phyloP scores from a whole-genome alignment of 2,797 vertebrate species.

The Synanceia verrucosa region DNA sequence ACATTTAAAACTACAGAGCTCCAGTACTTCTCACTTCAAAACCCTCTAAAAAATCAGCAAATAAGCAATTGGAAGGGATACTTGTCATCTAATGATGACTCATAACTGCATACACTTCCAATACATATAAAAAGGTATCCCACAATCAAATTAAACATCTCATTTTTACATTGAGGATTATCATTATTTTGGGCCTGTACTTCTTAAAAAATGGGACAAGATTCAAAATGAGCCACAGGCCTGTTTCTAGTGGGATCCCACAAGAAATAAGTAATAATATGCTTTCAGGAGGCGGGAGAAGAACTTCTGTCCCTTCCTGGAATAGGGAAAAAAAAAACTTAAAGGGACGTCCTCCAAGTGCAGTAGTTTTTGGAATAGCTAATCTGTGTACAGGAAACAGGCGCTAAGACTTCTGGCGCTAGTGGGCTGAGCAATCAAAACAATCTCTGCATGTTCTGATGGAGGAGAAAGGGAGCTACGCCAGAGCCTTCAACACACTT shows the following conservation, averaged over 20 bases:
- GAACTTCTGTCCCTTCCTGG: slow-evolving; percentile 60
- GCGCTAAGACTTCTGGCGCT: slow-evolving; percentile 74
- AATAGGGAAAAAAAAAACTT: slow-evolving; percentile 24
- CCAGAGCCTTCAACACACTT: slow-evolving; percentile 55
- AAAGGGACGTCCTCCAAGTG: slow-evolving; percentile 50
- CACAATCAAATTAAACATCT: slow-evolving; percentile 27
- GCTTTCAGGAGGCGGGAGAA: slow-evolving; percentile 47
- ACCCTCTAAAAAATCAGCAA: background rate
- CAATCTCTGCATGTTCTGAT: slow-evolving; percentile 75
- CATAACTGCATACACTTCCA: slow-evolving; percentile 12
- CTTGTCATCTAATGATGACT: slow-evolving; percentile 10
- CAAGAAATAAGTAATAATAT: slow-evolving; percentile 70
- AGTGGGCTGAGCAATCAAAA: slow-evolving; percentile 77
- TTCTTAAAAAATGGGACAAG: slow-evolving; percentile 46
- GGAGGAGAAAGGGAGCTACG: slow-evolving; percentile 48
- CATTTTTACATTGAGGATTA: slow-evolving; percentile 38
- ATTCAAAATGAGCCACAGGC: slow-evolving; percentile 38
- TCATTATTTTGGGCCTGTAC: slow-evolving; percentile 39
- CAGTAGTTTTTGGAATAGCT: slow-evolving; percentile 70
- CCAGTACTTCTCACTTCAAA: background rate
- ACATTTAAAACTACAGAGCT: background rate
- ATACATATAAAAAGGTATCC: slow-evolving; percentile 12
- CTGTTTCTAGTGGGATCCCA: slow-evolving; percentile 57
- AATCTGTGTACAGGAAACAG: slow-evolving; percentile 75
- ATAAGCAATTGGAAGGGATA: background rate